Evolutionary conservation across 2,888 invertebrate species (phyloP).

Genomic region (Diaprepes abbreviatus): DNA sequence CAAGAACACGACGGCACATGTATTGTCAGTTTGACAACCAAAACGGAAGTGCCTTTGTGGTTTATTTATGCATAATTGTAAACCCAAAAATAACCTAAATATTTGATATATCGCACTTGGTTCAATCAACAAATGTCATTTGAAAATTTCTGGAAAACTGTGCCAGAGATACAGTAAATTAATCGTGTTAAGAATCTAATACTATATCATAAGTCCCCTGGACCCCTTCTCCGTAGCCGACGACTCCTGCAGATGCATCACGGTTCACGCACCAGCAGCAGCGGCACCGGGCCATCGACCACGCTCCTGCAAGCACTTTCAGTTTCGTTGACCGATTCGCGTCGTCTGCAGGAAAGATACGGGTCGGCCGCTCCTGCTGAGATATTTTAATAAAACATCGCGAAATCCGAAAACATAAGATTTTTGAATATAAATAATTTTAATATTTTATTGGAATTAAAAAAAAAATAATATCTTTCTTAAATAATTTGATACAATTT

Average conservation of each 20-base stretch:
- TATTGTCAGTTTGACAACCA: no score
- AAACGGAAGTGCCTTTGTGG: no score
- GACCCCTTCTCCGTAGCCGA: slow-evolving; percentile 1
- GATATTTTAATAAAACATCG: background rate
- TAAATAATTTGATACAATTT: no score
- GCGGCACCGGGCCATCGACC: slow-evolving; percentile 43
- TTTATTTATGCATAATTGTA: no score
- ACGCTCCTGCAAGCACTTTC: slow-evolving; percentile 42
- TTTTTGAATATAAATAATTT: background rate
- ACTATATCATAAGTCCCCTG: background rate
- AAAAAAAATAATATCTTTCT: no score
- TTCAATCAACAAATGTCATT: no score
- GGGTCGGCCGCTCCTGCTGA: slow-evolving; percentile 9
- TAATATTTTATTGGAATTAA: background rate
- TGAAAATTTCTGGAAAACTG: no score
- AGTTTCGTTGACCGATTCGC: slow-evolving; percentile 41
- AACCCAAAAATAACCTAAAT: no score
- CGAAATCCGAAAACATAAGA: background rate
- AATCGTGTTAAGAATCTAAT: no score
- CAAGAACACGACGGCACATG: no score
- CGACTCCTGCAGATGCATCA: slow-evolving; percentile 26
- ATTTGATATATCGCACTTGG: no score
- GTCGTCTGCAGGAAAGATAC: slow-evolving; percentile 16
- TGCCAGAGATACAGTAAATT: no score
- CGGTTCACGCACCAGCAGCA: slow-evolving; percentile 16